These are phyloP conservation scores for Pardalotus punctatus DNA, from an alignment of 2,113 vertebrate species.

Conservation along the genomic window DNA sequence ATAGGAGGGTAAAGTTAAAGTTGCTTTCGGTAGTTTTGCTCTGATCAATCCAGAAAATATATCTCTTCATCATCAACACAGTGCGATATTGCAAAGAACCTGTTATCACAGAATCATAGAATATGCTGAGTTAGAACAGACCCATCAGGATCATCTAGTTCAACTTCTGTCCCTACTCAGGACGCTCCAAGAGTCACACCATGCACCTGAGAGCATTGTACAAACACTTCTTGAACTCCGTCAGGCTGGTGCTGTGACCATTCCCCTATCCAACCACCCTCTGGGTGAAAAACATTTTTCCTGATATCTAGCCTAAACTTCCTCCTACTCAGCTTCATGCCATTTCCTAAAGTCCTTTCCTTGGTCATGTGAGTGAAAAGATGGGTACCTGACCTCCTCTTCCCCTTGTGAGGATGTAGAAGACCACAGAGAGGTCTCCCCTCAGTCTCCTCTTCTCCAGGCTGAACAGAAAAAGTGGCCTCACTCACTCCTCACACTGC, in stretches of 20 bases:
- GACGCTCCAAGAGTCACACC: background rate
- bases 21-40: background rate
- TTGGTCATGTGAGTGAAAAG: background rate
- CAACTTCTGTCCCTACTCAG: background rate
- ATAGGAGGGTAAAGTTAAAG: background rate
- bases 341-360: background rate
- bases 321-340: background rate
- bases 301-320: background rate
- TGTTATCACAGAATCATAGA: background rate
- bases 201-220: background rate
- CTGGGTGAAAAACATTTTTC: background rate
- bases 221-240: background rate
- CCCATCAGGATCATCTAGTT: background rate
- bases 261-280: background rate
- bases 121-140: background rate
- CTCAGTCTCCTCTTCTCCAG: background rate
- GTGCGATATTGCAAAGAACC: background rate
- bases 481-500: rapidly evolving
- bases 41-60: background rate
- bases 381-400: background rate
- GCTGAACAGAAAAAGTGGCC: background rate
- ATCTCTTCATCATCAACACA: rapidly evolving
- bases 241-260: background rate
- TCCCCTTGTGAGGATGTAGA: background rate
- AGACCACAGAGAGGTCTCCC: background rate